Evolutionary conservation across 2,888 invertebrate genomes (phyloP).

Genomic region (Agrotis puta): DNA sequence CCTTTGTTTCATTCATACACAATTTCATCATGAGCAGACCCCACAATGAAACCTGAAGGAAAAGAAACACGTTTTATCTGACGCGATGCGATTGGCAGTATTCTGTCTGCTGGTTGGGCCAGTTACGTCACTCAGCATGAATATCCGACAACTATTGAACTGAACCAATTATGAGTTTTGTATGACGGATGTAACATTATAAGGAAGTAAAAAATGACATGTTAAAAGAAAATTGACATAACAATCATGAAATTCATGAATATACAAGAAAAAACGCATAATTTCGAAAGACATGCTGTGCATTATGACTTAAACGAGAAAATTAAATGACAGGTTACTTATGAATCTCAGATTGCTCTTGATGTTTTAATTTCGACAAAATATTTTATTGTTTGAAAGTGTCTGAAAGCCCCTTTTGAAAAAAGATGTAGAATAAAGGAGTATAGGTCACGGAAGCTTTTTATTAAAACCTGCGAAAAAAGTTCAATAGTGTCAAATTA

Average conservation of each 20-base stretch:
- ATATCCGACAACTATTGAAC: not conserved
- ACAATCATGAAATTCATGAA: not conserved
- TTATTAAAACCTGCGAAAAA: not conserved
- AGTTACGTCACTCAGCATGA: not conserved
- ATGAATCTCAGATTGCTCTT: too few species aligned
- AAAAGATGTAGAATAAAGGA: not conserved
- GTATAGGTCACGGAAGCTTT: not conserved
- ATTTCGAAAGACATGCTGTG: not conserved
- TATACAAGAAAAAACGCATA: not conserved
- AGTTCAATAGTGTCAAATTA: not conserved
- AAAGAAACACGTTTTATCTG: not conserved
- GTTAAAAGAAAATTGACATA: not conserved
- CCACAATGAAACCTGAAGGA: not conserved
- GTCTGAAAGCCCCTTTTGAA: not conserved
- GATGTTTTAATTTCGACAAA: too few species aligned
- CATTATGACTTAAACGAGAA: not conserved
- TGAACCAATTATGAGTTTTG: not conserved
- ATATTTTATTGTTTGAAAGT: not conserved
- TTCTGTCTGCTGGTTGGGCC: not conserved
- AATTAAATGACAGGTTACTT: too few species aligned
- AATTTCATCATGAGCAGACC: too few species aligned
- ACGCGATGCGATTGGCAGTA: not conserved
- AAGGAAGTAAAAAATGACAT: not conserved
- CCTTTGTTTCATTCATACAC: too few species aligned
- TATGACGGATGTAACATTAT: not conserved